Evolutionary conservation across 2,888 invertebrate species (phyloP).

Genomic region (Ametastegia equiseti): DNA sequence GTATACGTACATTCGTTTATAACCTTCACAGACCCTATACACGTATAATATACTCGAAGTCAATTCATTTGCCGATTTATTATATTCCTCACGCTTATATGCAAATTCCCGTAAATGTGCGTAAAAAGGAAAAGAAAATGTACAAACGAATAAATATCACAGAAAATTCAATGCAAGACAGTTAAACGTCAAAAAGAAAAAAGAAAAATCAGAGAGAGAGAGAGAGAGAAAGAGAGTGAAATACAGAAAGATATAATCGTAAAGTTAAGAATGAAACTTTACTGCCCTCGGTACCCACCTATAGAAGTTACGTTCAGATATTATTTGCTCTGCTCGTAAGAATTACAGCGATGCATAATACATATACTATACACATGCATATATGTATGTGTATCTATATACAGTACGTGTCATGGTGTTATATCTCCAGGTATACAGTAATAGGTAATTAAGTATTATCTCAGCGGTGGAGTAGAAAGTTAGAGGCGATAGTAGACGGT

Average conservation of each 20-base stretch:
- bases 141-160: background rate
- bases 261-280: background rate
- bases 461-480: conserved; percentile 25
- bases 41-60: no score
- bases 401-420: no score
- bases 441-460: conserved; percentile 22
- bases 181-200: background rate
- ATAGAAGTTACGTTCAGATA: background rate
- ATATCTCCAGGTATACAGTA: no score
- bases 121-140: no score
- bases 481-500: background rate
- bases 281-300: background rate
- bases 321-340: background rate
- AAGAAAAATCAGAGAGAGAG: no score
- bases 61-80: no score
- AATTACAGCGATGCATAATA: background rate
- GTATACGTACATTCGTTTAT: no score
- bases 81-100: no score
- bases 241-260: background rate
- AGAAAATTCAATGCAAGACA: background rate
- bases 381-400: background rate
- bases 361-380: background rate
- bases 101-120: no score
- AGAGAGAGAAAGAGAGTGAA: no score
- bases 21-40: no score